Conservation (phyloP, 1,140 invertebrate species). For the Plodia interpunctella region DNA sequence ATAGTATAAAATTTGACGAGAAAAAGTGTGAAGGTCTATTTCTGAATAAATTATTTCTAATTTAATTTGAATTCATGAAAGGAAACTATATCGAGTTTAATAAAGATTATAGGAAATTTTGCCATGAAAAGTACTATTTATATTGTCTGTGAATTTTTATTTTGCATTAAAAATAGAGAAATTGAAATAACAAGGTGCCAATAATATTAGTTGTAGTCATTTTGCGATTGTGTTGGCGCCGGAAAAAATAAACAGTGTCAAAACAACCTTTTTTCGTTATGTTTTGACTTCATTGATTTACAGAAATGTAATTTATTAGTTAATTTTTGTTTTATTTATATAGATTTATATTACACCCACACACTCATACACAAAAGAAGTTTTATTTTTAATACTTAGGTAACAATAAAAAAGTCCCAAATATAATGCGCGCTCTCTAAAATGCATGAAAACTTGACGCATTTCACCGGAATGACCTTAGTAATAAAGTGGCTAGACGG, state of each 20-base stretch:
- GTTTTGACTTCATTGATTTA: background rate
- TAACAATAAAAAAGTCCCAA: background rate
- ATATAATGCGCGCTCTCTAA: background rate
- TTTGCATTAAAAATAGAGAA: background rate
- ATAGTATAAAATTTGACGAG: too few species aligned
- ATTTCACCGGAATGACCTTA: background rate
- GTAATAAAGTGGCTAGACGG: conserved; percentile 54
- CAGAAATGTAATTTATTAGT: background rate
- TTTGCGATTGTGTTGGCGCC: background rate
- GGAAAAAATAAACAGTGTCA: background rate
- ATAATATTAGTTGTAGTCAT: background rate
- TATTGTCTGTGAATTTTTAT: background rate
- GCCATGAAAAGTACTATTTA: too few species aligned
- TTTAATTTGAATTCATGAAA: too few species aligned
- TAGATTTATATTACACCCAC: background rate
- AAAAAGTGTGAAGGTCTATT: too few species aligned
- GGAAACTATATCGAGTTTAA: too few species aligned
- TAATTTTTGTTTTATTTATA: background rate
- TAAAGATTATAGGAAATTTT: too few species aligned
- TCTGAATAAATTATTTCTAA: too few species aligned
- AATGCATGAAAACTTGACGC: too few species aligned
- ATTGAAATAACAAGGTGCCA: background rate
- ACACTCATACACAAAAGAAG: too few species aligned
- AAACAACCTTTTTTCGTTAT: background rate
- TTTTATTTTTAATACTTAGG: too few species aligned